Base-by-base conservation (phyloP, 2,888 invertebrate genomes). In the Ernsta delagoae region DNA sequence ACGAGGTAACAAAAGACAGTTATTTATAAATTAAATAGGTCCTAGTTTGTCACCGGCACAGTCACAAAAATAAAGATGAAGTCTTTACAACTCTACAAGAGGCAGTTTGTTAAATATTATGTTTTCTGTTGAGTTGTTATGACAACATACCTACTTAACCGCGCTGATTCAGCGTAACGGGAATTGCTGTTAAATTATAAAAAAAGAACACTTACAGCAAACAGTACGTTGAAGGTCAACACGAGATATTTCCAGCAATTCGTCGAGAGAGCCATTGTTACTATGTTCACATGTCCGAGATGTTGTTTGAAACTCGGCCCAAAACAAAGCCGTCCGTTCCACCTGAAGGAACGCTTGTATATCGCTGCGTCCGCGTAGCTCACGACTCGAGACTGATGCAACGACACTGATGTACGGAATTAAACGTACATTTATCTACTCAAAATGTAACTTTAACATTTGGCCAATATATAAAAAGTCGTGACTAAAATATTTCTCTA, bases 211-310 rank as follows among this genome's bases (percentile, higher is more conserved):
- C 94, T 93, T 76, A 93, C 94, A 68, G 89, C 93, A 78, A 93
- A 92, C 75, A 94, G 78, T 56, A 92, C 81, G 75, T 93, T 93
- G 84, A 90, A 94, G 74, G 87, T 87, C 79, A 94, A 78, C 78
- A 93, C 92, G 34, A 93, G 83, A 83, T 93, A 93, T 85, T 93
- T 92, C 91, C 93, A 93, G 79, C 93, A 92, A 79, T 90, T 93
- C 70, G 92, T 88, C 43, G 92, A 91, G 71, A 93, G 79, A 74
- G 88, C 89, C 94, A 94, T 94, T 83, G 83, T 85, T 72, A 77
- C 75, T 77, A 77, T 78, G 83, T 86, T 92, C 90, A 92, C 92
- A 92, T 92, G 80, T 84, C 89, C 48, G 81, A 80, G 78, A 86
- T 87, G 83, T 85, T 83, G 86, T 83, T 86, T 80, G 77, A 82